Base-by-base conservation (phyloP, 2,113 vertebrate genomes). In the Peromyscus polionotus region DNA sequence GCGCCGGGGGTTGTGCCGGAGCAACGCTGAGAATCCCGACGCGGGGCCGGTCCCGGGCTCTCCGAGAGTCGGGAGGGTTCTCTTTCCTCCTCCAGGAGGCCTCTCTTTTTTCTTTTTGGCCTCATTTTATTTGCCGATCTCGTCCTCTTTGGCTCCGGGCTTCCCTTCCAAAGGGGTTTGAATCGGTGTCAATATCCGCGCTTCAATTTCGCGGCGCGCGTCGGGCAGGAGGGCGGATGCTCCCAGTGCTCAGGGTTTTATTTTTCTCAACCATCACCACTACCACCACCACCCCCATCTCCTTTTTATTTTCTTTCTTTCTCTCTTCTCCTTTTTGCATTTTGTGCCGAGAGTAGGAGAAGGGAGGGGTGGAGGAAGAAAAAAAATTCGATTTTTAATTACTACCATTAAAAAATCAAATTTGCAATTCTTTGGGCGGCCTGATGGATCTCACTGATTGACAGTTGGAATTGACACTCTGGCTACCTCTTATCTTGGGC, bases 391-490 rank as follows among this genome's bases (percentile, higher is more conserved):
- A 99, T 99, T 99, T 99, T 99, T 99, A 99, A 99, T 99, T 99
- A 99, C 99, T 99, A 99, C 99, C 99, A 99, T 99, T 99, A 99
- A 99, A 99, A 99, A 99, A 99, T 99, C 99, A 99, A 99, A 99
- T 99, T 99, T 99, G 99, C 99, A 99, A 99, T 99, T 99, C 99
- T 99, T 99, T 99, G 99, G 99, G 99, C 99, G 99, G 99, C 99
- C 99, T 99, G 99, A 99, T 99, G 99, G 99, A 99, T 99, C 97
- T 98, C 98, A 96, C 98, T 99, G 99, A 99, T 99, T 99, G 99
- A 99, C 99, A 99, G 99, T 98, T 99, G 99, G 99, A 99, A 99
- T 99, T 99, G 99, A 99, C 99, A 99, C 99, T 99, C 99, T 99
- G 98, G 98, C 98, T 99, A 99, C 99, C 99, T 99, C 99, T 99